Evolutionary conservation across 2,113 vertebrate species (phyloP), one percentile per base, ranked within the genome.

Genomic region (Sminthopsis crassicaudata): DNA sequence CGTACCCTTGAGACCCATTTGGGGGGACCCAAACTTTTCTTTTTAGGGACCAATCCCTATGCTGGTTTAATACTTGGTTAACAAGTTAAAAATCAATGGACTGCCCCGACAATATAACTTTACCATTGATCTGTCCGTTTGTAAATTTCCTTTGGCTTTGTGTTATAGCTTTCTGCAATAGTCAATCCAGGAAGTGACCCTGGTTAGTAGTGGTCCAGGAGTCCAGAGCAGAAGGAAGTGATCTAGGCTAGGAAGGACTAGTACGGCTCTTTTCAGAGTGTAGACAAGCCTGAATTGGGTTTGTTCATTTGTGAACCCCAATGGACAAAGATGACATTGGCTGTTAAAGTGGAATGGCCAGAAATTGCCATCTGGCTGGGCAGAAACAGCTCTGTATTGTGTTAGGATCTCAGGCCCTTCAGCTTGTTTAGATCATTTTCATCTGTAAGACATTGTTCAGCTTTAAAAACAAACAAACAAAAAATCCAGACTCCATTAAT

Each of bases 31-130:
- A 42, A 94, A 53, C 36, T 92, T n/a, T 76, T 42, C 52, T 23
- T 96, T 96, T 91, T 67, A 94, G 94, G 54, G 48, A 46, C 26
- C 19, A 36, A 91, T n/a, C 6, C 16, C 67, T 84, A 8, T 4
- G 92, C 42, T 92, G 27, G 60, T 84, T 95, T 96, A 19, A 1
- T 93, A 88, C 92, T 57, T 30, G 76, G 48, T 92, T 91, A 94
- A 12, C 57, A 94, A 96, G 3, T 25, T 95, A 94, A 95, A 48
- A 91, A 90, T 95, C 90, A 95, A 94, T 90, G 91, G 36, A 89
- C 48, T 96, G 11, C 76, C 95, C 16, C 0, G 6, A 84, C 67
- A 42, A 42, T 19, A 46, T 12, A 54, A 89, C 24, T 88, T 67
- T 53, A n/a, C 9, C 48, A 92, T 53, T 36, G 90, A 25, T 94